Conservation (phyloP, 2,888 invertebrate genomes). For the Calephelis perditalis region DNA sequence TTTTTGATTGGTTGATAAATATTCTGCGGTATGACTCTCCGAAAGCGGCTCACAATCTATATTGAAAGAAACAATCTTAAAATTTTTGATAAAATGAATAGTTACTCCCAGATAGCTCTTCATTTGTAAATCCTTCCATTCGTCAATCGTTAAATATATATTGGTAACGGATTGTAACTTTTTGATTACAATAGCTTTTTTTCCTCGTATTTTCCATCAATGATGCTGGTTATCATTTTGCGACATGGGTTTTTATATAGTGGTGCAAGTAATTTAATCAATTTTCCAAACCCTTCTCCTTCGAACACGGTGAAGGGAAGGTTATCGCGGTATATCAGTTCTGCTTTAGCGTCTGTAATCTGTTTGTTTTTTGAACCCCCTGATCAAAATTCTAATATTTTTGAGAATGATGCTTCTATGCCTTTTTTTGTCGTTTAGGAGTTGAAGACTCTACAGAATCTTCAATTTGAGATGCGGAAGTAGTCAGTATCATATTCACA, state of each 20-base stretch:
- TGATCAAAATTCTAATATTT: constrained; percentile 25
- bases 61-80: constrained; percentile 31
- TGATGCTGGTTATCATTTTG: too few species aligned
- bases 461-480: constrained; percentile 12
- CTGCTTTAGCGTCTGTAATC: constrained; percentile 26
- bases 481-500: constrained; percentile 4
- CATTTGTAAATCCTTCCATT: constrained; percentile 34
- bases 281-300: too few species aligned
- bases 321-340: constrained; percentile 30
- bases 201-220: constrained; percentile 31
- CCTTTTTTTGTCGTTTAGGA: constrained; percentile 21
- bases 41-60: constrained; percentile 34
- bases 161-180: constrained; percentile 31
- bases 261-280: too few species aligned
- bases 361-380: constrained; percentile 20
- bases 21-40: too few species aligned
- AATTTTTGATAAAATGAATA: constrained; percentile 32
- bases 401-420: constrained; percentile 24
- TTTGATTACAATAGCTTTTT: constrained; percentile 27
- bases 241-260: too few species aligned
- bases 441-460: constrained; percentile 23
- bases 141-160: constrained; percentile 34
- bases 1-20: too few species aligned
- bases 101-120: constrained; percentile 34
- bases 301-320: too few species aligned